Evolutionary conservation across 2,797 vertebrate genomes (phyloP).

Genomic region (Falco concolor): DNA sequence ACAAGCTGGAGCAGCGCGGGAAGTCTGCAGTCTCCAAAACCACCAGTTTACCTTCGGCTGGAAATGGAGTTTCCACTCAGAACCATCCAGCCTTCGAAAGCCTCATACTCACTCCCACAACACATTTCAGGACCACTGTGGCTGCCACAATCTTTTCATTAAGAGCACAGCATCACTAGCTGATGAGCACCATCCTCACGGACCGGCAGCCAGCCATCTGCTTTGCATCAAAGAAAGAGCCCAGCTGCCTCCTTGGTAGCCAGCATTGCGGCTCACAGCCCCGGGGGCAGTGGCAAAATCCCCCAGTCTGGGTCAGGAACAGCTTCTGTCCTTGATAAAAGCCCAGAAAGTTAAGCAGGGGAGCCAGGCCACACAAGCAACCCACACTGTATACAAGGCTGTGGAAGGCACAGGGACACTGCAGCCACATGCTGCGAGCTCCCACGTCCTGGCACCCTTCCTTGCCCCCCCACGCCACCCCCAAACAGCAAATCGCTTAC

Average conservation of each 20-base stretch:
- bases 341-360: neutral
- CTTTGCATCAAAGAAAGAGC: too few relatives aligned
- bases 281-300: neutral
- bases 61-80: neutral
- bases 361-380: neutral
- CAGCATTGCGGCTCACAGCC: neutral
- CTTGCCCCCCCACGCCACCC: neutral
- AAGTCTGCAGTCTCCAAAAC: neutral
- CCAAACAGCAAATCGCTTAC: neutral
- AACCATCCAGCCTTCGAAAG: neutral
- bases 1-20: neutral
- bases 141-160: neutral
- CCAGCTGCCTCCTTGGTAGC: neutral
- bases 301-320: neutral
- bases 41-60: neutral
- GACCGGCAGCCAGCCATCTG: neutral
- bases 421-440: neutral
- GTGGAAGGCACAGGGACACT: neutral
- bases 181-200: neutral
- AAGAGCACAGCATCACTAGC: neutral
- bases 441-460: too few relatives aligned
- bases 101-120: neutral
- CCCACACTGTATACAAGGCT: rapidly evolving
- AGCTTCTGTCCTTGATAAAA: neutral
- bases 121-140: neutral